Base-by-base conservation (phyloP, 2,113 vertebrate genomes). In the Maccullochella peelii region DNA sequence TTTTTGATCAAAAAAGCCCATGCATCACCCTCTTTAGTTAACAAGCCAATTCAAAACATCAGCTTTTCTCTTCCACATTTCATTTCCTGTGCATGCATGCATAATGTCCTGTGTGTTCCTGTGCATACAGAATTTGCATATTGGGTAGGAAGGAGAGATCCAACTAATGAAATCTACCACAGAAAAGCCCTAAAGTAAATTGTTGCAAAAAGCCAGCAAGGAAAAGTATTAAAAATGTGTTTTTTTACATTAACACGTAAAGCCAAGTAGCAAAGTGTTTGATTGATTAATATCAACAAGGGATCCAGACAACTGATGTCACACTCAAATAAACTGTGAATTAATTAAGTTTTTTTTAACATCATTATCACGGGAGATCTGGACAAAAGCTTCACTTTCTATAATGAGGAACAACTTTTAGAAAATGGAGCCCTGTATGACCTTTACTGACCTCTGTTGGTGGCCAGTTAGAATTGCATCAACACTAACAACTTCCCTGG, bases 371-470 rank as follows among this genome's bases (percentile, higher is more conserved):
- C 2, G 8, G 57, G 18, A 47, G n/a, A 61, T 0, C 10, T 73
- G 55, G 42, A 61, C 42, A 49, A 62, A 61, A 49, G 11, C 25
- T 30, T 44, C 18, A 36, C 49, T 14, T 71, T 55, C 16, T 49
- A 3, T 23, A 59, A 44, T 15, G 42, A 38, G 27, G 21, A 52
- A 18, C 7, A 18, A 16, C 2, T 62, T 50, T 47, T 9, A 5
- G 12, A 27, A 33, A 10, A 25, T 4, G 1, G 38, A 58, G 52
- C 21, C 52, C 40, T 27, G 9, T 25, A 7, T 15, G 55, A 59
- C 6, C 8, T 70, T 79, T 70, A 38, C 77, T 70, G 65, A 25
- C 40, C 40, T 27, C 54, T 59, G 42, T 38, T 61, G 66, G 23
- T 38, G 23, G 33, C 42, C 9, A 25, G 8, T 8, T 23, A 9